Base-by-base conservation (phyloP, 92 coral and sea anemone genomes). In the Muricea muricata region DNA sequence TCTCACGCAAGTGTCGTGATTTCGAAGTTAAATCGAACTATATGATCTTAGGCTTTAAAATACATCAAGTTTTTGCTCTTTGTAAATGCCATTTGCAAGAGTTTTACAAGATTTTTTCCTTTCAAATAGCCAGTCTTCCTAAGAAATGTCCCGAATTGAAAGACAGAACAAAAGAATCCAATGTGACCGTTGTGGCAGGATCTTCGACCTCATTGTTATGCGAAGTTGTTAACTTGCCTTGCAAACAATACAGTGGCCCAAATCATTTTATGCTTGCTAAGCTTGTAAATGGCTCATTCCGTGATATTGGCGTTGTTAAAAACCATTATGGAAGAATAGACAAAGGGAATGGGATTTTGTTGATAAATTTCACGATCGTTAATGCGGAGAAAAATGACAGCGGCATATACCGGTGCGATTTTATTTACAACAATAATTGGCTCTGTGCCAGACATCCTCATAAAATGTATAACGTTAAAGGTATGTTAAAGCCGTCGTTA, bases 331-430 rank as follows among this genome's bases (percentile, higher is more conserved):
- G 20, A 6, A 52, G 3, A 13, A 2, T 0, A 6, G 0, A 6
- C 23, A 15, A 52, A 52, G 4, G 60, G 3, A 4, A 52, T 17
- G 23, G 23, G 5, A 17, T 18, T 7, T 0, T 0, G 60, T 20
- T 68, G 15, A 68, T 68, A 23, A 68, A 68, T 33, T 68, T 33
- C 25, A 68, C 75, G 2, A 68, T 68, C 29, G 41, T 68, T 6
- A 37, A 68, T 68, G 75, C 75, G 1, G 6, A 15, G 1, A 68
- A 8, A n/a, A 68, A 68, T 31, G 75, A 68, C 9, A 68, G 25
- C 13, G 75, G 75, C 18, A 11, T 1, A 33, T 68, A 68, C 18
- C 17, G 4, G 6, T 52, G 60, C 8, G 26, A 52, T 18, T 52
- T 52, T 18, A 2, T 52, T 18, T 25, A 10, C 20, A 0, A 2